These are phyloP conservation scores for Xenopus tropicalis DNA, from an alignment of 2,113 vertebrate genomes.

Conservation along the genomic window DNA sequence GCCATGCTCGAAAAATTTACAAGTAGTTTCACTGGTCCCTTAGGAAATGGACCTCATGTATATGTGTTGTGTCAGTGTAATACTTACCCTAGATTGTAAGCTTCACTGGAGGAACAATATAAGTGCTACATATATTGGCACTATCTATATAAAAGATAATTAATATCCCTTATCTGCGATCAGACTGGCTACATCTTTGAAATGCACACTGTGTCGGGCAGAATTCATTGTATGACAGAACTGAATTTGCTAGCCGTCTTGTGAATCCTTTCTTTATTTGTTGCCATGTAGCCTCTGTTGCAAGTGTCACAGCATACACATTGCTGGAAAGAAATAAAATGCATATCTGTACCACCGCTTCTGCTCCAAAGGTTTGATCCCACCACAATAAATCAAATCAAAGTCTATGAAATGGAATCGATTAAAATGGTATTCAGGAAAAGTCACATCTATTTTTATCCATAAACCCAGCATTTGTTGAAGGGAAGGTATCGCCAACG, in stretches of 20 bases:
- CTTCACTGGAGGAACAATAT: too few relatives aligned
- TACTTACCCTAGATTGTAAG: too few relatives aligned
- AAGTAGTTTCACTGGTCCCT: too few relatives aligned
- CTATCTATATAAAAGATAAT: too few relatives aligned
- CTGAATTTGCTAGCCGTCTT: background rate
- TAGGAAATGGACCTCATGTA: too few relatives aligned
- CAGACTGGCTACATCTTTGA: too few relatives aligned
- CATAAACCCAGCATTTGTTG: background rate
- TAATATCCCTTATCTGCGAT: too few relatives aligned
- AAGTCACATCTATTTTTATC: slow-evolving; percentile 4
- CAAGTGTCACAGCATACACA: background rate
- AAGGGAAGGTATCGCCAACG: background rate
- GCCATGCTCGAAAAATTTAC: too few relatives aligned
- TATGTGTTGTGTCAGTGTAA: too few relatives aligned
- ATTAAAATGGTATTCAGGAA: background rate
- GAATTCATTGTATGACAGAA: background rate
- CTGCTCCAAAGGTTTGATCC: background rate
- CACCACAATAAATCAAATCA: background rate
- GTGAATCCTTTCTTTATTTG: background rate
- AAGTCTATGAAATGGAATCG: background rate
- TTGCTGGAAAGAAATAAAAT: background rate
- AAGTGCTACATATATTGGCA: too few relatives aligned
- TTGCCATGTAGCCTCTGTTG: background rate
- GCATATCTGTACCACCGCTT: background rate
- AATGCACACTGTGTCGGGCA: background rate